phyloP scores from a whole-genome alignment of 2,797 vertebrate species.

The Danio jaintianensis region DNA sequence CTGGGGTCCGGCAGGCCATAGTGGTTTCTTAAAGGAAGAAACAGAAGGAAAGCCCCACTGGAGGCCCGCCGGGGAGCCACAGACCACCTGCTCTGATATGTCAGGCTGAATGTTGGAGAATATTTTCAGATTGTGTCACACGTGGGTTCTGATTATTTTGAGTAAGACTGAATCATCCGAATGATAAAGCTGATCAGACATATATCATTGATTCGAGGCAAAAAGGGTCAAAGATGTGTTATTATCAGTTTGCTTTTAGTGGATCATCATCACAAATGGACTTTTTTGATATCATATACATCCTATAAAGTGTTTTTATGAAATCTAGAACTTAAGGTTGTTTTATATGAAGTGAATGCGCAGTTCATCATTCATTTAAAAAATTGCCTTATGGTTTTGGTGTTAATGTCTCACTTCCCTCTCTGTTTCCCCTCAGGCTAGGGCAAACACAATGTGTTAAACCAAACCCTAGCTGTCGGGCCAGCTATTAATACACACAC shows the following conservation, averaged over 20 bases:
- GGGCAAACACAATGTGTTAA: slow-evolving; percentile 77
- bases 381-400: slow-evolving; percentile 74
- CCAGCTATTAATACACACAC: slow-evolving; percentile 79
- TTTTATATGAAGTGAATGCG: slow-evolving; percentile 43
- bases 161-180: background rate
- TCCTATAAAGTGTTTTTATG: background rate
- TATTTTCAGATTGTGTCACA: slow-evolving; percentile 50
- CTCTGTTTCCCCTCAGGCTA: slow-evolving; percentile 80
- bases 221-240: background rate
- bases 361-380: slow-evolving; percentile 7
- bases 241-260: background rate
- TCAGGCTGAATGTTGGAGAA: slow-evolving; percentile 39
- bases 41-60: slow-evolving; percentile 21
- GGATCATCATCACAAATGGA: background rate
- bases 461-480: slow-evolving; percentile 83
- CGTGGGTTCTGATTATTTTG: slow-evolving; percentile 6
- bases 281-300: background rate
- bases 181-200: background rate
- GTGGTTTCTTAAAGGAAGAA: slow-evolving; percentile 21
- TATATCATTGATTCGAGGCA: background rate
- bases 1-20: background rate
- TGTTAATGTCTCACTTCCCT: slow-evolving; percentile 82
- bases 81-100: background rate
- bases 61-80: background rate
- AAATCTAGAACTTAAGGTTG: background rate